Base-by-base conservation (phyloP, 2,797 vertebrate species). In the Hemitrygon akajei region DNA sequence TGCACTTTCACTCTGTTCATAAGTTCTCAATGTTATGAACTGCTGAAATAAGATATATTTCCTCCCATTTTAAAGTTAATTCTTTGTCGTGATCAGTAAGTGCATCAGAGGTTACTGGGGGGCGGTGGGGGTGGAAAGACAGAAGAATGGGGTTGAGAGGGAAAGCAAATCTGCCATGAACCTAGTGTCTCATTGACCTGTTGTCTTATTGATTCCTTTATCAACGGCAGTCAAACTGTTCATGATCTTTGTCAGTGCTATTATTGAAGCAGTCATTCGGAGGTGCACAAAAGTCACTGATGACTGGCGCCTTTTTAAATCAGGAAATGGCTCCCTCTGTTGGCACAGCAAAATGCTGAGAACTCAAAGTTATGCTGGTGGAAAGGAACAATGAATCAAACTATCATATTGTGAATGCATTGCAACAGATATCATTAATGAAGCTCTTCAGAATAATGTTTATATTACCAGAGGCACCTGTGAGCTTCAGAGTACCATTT, bases 61-160 rank as follows among this genome's bases (percentile, higher is more conserved):
- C 86, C n/a, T 66, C 18, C 84, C 60, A 66, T 89, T 89, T 89
- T 66, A 89, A 89, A 89, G 58, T 34, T 75, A 75, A 16, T 91
- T 91, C 71, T 71, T 6, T 40, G 12, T 40, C 4, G 47, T 47
- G 47, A 47, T 47, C 47, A 47, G 47, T 47, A 47, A 47, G 1
- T 47, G 47, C 47, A 47, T 1, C 47, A 47, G 4, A 47, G 47
- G 47, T 47, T 47, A 47, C 47, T 47, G 47, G n/a, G n/a, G n/a
- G 47, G 47, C 47, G 47, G 47, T 47, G 47, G 3, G 47, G 47
- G 47, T 47, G 47, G 47, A 3, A 47, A 47, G 47, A 47, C 47
- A 47, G 47, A 47, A 47, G 47, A 47, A 47, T 47, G 47, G 47
- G 47, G 47, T 47, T 47, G 47, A 47, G 47, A 47, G 47, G 47